phyloP scores from a whole-genome alignment of 2,888 invertebrate species.

The Aricia artaxerxes region DNA sequence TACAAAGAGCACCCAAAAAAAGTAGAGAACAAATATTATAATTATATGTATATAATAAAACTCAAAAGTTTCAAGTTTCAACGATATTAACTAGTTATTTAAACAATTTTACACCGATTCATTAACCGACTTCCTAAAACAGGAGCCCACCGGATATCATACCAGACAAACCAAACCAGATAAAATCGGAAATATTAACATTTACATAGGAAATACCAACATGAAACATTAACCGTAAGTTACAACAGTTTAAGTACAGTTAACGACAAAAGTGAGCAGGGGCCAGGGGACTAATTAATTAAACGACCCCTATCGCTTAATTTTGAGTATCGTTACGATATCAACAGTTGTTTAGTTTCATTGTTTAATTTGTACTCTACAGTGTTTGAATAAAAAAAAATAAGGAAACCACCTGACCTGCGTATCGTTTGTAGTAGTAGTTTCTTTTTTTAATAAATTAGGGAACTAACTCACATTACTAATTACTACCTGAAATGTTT shows the following conservation, averaged over 20 bases:
- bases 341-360: not conserved
- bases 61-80: too few relatives aligned
- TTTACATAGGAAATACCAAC: conserved; percentile 32
- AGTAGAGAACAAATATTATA: too few relatives aligned
- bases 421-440: too few relatives aligned
- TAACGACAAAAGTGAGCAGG: not conserved
- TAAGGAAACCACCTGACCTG: too few relatives aligned
- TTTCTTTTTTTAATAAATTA: too few relatives aligned
- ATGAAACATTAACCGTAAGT: conserved; percentile 5
- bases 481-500: too few relatives aligned
- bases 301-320: conserved; percentile 11
- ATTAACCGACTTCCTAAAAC: not conserved
- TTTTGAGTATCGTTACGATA: conserved; percentile 18
- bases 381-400: too few relatives aligned
- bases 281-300: conserved; percentile 1
- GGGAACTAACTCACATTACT: too few relatives aligned
- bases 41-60: too few relatives aligned
- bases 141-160: not conserved
- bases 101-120: not conserved
- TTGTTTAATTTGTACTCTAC: not conserved
- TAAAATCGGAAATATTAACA: not conserved
- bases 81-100: too few relatives aligned
- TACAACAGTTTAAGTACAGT: conserved; percentile 1
- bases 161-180: not conserved
- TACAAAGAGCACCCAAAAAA: too few relatives aligned